Conservation (phyloP, 2,797 vertebrate genomes). For the Gouania willdenowi region DNA sequence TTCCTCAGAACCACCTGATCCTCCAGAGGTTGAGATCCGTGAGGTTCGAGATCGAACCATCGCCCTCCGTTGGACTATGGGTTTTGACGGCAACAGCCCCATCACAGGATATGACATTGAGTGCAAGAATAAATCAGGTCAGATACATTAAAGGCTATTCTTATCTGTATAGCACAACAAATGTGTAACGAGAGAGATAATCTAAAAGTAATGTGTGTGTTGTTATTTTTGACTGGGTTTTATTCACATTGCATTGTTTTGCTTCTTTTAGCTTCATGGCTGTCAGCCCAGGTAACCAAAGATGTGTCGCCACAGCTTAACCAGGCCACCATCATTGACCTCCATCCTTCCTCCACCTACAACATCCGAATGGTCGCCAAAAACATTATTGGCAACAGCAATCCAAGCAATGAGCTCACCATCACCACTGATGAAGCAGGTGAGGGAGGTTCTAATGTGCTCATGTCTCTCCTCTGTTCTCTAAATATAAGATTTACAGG, state of each 20-base stretch:
- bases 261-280: slow-evolving; percentile 92
- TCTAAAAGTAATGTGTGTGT: background rate
- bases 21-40: slow-evolving; percentile 95
- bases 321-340: slow-evolving; percentile 98
- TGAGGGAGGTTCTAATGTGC: slow-evolving; percentile 37
- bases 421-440: slow-evolving; percentile 98
- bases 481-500: too few species aligned
- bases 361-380: slow-evolving; percentile 99
- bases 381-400: slow-evolving; percentile 96
- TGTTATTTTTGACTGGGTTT: too few species aligned
- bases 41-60: slow-evolving; percentile 95
- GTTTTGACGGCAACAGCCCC: slow-evolving; percentile 98
- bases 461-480: too few species aligned
- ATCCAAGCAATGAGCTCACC: slow-evolving; percentile 97
- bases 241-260: too few species aligned
- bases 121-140: slow-evolving; percentile 99
- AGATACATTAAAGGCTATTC: background rate
- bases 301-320: slow-evolving; percentile 98
- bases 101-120: slow-evolving; percentile 98
- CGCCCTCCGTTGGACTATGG: slow-evolving; percentile 97
- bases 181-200: background rate
- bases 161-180: too few species aligned
- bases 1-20: slow-evolving; percentile 90
- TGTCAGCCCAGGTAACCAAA: slow-evolving; percentile 97
- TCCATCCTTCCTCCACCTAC: slow-evolving; percentile 97